Evolutionary conservation across 35 echinoderm and acorn worm genomes (phyloP).

Genomic region (Chiridota heheva): DNA sequence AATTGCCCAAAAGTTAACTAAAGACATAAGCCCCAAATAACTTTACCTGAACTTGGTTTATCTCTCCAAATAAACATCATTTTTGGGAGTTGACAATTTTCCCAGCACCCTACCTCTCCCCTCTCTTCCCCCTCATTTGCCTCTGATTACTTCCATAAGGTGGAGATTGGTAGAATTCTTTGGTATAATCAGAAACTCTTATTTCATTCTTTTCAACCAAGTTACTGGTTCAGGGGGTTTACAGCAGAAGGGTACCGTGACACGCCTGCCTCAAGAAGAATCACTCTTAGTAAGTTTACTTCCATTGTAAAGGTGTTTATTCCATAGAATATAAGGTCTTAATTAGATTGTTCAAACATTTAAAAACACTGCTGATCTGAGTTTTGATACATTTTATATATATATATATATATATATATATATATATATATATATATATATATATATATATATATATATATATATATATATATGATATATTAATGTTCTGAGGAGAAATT

Average conservation of each 20-base stretch:
- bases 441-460: too few species aligned
- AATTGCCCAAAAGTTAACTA: too few species aligned
- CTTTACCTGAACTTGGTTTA: too few species aligned
- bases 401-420: too few species aligned
- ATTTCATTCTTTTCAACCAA: not conserved
- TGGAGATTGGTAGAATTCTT: not conserved
- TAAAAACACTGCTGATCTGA: not conserved
- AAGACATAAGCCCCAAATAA: too few species aligned
- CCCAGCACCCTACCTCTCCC: not conserved
- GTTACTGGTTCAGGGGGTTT: conserved; percentile 71
- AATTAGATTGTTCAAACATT: not conserved
- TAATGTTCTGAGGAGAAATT: too few species aligned
- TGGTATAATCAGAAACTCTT: not conserved
- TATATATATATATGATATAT: too few species aligned
- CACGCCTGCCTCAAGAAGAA: conserved; percentile 27
- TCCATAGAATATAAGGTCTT: not conserved
- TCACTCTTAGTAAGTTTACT: conserved; percentile 52
- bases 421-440: too few species aligned
- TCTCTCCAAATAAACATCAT: too few species aligned
- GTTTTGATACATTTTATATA: not conserved
- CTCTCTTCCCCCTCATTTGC: too few species aligned
- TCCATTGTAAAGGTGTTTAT: not conserved
- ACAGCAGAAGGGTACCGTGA: conserved; percentile 45
- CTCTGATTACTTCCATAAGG: not conserved
- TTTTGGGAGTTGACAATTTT: too few species aligned